Percentiles rank a stretch among this genome's conserved stretches.
Evolutionary conservation across 37 sponge, comb jelly and placozoan species (phyloP).

Genomic region (Halisarca cf. caerulea): DNA sequence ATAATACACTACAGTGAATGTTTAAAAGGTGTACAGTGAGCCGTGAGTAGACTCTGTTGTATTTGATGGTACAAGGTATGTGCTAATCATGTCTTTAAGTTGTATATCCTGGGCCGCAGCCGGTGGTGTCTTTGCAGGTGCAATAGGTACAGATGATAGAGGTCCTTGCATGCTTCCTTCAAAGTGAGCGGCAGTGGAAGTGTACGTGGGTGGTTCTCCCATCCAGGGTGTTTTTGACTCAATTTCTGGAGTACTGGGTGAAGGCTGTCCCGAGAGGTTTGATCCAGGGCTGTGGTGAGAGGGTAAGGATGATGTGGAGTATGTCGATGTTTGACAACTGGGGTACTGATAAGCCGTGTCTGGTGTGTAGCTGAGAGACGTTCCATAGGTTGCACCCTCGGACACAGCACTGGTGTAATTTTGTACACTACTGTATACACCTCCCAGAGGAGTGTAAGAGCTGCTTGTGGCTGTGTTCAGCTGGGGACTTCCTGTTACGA

Average conservation of each 20-base stretch:
- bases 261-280: constrained; percentile 17
- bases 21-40: constrained; percentile 22
- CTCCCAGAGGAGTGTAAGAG: background rate
- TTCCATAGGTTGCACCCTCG: background rate
- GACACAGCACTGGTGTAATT: background rate
- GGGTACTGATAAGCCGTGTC: background rate
- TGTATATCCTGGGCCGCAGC: no score
- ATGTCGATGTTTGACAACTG: constrained; percentile 6
- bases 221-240: background rate
- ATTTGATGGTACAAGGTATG: background rate
- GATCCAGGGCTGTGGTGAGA: constrained; percentile 18
- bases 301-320: background rate
- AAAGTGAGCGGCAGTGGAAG: background rate
- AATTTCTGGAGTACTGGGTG: background rate
- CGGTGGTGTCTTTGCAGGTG: background rate
- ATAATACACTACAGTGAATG: background rate
- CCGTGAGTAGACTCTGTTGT: background rate
- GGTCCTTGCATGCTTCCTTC: background rate
- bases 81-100: constrained; percentile 7
- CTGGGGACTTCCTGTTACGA: background rate
- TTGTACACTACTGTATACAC: background rate
- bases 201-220: background rate
- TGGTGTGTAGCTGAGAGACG: background rate
- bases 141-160: background rate
- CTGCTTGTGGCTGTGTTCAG: background rate